Percentiles rank a stretch among this genome's conserved stretches.
Evolutionary conservation across 1,140 invertebrate species (phyloP).

Genomic region (Caenorhabditis brenneri): DNA sequence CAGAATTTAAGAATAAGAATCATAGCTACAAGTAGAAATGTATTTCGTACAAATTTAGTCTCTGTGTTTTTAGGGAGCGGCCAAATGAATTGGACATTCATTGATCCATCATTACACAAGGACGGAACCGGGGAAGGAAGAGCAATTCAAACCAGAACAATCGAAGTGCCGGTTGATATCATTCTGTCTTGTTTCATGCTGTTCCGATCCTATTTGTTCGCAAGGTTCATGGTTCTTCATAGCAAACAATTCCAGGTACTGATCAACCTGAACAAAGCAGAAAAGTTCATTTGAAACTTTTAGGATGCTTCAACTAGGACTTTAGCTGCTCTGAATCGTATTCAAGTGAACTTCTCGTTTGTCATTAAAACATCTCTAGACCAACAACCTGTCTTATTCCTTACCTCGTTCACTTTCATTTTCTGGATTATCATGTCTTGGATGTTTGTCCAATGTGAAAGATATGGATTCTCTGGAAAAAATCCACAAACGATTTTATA

Average conservation of each 20-base stretch:
- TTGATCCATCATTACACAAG: not conserved
- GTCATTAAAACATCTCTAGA: constrained; percentile 97
- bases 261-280: not conserved
- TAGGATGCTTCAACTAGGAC: constrained; percentile 84
- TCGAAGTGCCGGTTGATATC: constrained; percentile 45
- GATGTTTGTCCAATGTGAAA: constrained; percentile 65
- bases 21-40: too few species aligned
- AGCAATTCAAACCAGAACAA: not conserved
- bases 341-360: constrained; percentile 87
- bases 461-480: constrained; percentile 52
- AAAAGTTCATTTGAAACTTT: constrained; percentile 6
- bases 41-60: too few species aligned
- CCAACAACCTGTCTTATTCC: constrained; percentile 65
- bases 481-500: constrained; percentile 64
- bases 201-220: constrained; percentile 96
- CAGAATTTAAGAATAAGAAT: too few species aligned
- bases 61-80: not conserved
- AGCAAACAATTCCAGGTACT: constrained; percentile 85
- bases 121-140: not conserved
- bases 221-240: constrained; percentile 97
- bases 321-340: constrained; percentile 93
- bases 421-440: constrained; percentile 69
- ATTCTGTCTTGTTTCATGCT: constrained; percentile 97
- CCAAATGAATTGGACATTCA: constrained; percentile 10
- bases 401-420: constrained; percentile 65